Conservation (phyloP, 2,888 invertebrate genomes). For the Baccha elongata region DNA sequence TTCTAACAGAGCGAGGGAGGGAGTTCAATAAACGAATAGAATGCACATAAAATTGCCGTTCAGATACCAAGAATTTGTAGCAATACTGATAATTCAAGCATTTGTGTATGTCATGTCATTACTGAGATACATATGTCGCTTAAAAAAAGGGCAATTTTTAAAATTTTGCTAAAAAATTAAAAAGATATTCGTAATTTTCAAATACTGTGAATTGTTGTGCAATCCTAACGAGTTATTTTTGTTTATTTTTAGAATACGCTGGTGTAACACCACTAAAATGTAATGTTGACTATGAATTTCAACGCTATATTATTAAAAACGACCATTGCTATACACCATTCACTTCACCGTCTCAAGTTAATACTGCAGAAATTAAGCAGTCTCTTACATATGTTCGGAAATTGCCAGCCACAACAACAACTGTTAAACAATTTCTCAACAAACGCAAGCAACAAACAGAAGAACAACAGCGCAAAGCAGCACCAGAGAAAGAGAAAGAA, state of each 20-base stretch:
- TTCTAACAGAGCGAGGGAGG: no score
- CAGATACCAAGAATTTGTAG: no score
- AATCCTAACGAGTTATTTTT: no score
- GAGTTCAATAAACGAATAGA: no score
- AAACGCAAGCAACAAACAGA: slow-evolving; percentile 75
- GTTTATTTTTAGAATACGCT: slow-evolving; percentile 78
- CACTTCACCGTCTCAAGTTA: slow-evolving; percentile 85
- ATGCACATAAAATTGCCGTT: no score
- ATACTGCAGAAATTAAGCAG: slow-evolving; percentile 76
- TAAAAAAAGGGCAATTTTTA: no score
- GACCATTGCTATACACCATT: slow-evolving; percentile 92
- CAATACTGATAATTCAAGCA: no score
- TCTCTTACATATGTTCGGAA: slow-evolving; percentile 75
- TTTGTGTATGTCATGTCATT: no score
- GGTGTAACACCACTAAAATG: slow-evolving; percentile 80
- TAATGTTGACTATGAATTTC: slow-evolving; percentile 80
- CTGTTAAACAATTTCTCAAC: slow-evolving; percentile 74
- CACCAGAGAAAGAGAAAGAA: slow-evolving; percentile 26
- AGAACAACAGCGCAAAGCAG: slow-evolving; percentile 74
- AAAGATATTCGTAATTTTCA: no score
- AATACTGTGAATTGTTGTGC: no score
- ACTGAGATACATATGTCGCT: no score
- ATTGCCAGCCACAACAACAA: slow-evolving; percentile 74
- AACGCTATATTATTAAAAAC: slow-evolving; percentile 85
- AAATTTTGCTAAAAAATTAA: no score